Conservation (phyloP, 2,797 vertebrate genomes). For the Sternotherus odoratus region DNA sequence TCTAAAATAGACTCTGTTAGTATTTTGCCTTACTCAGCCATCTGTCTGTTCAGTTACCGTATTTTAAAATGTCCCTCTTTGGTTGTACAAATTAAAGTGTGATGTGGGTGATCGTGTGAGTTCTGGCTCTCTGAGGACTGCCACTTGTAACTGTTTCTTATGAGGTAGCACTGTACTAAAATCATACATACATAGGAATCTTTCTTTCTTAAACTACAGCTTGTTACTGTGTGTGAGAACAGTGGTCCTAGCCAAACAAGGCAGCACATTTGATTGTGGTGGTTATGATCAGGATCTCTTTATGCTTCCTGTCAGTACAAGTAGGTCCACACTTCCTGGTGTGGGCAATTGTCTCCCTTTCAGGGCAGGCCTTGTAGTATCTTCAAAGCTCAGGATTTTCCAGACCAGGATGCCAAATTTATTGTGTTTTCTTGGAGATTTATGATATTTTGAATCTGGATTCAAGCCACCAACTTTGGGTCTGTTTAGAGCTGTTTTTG, state of each 20-base stretch:
- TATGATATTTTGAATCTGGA: not conserved
- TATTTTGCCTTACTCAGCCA: not conserved
- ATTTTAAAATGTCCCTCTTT: not conserved
- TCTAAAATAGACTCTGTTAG: not conserved
- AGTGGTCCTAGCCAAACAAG: no score
- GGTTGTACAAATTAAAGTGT: not conserved
- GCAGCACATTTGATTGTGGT: no score
- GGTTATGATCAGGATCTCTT: no score
- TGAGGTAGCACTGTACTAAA: not conserved
- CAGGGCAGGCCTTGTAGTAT: not conserved
- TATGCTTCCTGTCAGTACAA: no score
- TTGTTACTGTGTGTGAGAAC: no score
- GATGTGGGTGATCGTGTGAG: not conserved
- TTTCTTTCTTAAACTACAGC: not conserved
- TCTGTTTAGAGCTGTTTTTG: not conserved
- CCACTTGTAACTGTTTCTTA: not conserved
- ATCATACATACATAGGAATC: not conserved
- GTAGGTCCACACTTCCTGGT: accelerated
- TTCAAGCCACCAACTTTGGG: not conserved
- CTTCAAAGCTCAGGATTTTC: not conserved
- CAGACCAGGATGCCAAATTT: not conserved
- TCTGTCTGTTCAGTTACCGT: not conserved
- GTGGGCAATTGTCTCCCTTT: not conserved
- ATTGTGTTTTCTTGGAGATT: not conserved
- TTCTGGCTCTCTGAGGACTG: not conserved